Conservation (phyloP, 2,888 invertebrate species). For the Cantharis rufa region DNA sequence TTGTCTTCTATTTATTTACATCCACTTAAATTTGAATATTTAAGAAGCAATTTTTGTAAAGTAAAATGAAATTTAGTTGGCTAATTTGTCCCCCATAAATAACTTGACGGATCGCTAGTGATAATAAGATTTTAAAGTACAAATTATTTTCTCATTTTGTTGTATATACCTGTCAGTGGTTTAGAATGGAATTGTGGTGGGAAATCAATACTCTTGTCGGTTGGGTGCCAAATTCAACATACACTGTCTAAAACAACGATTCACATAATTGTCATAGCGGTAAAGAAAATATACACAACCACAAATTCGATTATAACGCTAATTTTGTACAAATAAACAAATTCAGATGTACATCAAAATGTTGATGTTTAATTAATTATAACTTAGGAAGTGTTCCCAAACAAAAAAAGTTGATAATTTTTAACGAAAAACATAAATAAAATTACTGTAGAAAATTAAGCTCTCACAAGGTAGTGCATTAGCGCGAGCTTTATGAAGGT, state of each 20-base stretch:
- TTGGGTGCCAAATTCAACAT: neutral
- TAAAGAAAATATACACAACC: constrained; percentile 1
- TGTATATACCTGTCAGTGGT: neutral
- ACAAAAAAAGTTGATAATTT: neutral
- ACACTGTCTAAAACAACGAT: constrained; percentile 3
- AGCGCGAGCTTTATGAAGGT: neutral
- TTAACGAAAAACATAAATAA: neutral
- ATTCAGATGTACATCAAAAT: neutral
- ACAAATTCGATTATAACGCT: neutral
- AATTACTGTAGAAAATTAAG: neutral
- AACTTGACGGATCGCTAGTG: neutral
- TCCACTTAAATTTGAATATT: neutral
- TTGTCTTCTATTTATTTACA: too few relatives aligned
- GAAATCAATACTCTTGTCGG: neutral
- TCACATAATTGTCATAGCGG: constrained; percentile 2
- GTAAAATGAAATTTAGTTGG: neutral
- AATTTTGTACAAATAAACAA: neutral
- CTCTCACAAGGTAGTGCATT: neutral
- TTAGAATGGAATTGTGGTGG: neutral
- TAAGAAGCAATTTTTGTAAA: neutral
- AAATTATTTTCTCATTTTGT: neutral
- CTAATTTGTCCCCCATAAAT: neutral
- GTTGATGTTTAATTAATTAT: neutral
- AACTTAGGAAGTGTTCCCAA: neutral
- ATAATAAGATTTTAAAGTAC: neutral